Conservation (phyloP, 2,797 vertebrate genomes). For the Nothura maculosa region DNA sequence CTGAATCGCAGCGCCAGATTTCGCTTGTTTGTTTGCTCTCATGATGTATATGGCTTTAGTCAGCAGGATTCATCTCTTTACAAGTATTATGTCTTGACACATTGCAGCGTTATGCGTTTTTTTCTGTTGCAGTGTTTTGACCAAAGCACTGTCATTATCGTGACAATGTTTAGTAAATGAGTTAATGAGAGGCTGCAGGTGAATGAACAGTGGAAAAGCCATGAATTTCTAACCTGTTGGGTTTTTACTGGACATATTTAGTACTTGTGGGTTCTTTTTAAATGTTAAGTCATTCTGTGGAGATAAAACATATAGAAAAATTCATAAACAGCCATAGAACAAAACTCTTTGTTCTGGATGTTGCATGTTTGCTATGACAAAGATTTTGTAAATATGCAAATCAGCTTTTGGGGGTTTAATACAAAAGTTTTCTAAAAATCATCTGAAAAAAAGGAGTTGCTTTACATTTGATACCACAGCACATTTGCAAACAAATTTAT, state of each 20-base stretch:
- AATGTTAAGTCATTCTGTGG: conserved; percentile 66
- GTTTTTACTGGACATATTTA: conserved; percentile 77
- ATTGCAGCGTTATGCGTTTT: conserved; percentile 50
- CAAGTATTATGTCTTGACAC: conserved; percentile 76
- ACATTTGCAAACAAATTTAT: conserved; percentile 69
- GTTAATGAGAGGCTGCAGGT: conserved; percentile 69
- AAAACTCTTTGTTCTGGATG: conserved; percentile 78
- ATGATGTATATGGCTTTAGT: conserved; percentile 71
- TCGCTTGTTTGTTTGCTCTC: conserved; percentile 73
- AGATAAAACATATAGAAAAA: conserved; percentile 54
- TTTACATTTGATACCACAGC: conserved; percentile 74
- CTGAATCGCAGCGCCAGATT: conserved; percentile 78
- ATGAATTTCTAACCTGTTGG: conserved; percentile 71
- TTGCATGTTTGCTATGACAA: conserved; percentile 84
- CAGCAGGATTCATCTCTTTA: conserved; percentile 82
- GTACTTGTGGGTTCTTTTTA: neutral
- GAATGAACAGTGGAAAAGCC: conserved; percentile 76
- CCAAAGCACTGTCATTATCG: conserved; percentile 78
- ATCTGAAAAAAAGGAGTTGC: conserved; percentile 63
- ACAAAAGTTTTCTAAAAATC: conserved; percentile 78
- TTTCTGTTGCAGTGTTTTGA: conserved; percentile 74
- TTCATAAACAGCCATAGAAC: conserved; percentile 82
- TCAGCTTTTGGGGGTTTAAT: conserved; percentile 85
- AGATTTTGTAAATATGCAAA: conserved; percentile 87
- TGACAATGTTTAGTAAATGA: conserved; percentile 80